Base-by-base conservation (phyloP, 2,797 vertebrate genomes). In the Bufotes viridis region DNA sequence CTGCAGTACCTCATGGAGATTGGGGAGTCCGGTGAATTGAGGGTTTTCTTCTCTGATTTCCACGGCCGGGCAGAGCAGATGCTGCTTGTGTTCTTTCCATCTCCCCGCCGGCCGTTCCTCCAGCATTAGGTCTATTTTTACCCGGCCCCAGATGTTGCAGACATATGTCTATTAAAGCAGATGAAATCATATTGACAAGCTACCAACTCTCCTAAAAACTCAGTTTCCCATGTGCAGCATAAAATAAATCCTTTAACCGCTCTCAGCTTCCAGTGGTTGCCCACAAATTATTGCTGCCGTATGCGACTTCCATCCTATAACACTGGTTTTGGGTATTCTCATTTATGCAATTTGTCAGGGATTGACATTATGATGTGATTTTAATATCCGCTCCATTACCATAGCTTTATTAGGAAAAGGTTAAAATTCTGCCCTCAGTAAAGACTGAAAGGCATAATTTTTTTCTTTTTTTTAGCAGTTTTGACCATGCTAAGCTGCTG, bases 101-200 rank as follows among this genome's bases (percentile, higher is more conserved):
- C 53, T 26, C 67, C 58, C 82, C 58, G 34, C 65, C 82, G 67
- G 86, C 75, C 49, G 14, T 29, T 78, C n/a, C 34, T 55, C 60
- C 70, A 26, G 79, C 80, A 81, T 89, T 81, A 60, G 1, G 60
- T 78, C 60, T 81, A 14, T 88, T 22, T 87, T 42, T 1, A 60
- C 63, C 5, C 20, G 9, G 2, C 2, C 26, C 63, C 63, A 86
- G 85, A 80, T 86, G 63, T 57, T 86, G 61, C 26, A 55, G 24
- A 61, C 84, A 60, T 84, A 42, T 29, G 58, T 49, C 82, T 60
- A 55, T 24, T 34, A 60, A 74, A 74, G 12, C 15, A 49, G 69
- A 61, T 75, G 72, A 20, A 42, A 29, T 61, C 70, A 42, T 9
- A 49, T 60, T 63, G 20, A 85, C 29, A 63, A 76, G 29, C 34